phyloP scores from a whole-genome alignment of 1,140 invertebrate species.

The Drosophila auraria region DNA sequence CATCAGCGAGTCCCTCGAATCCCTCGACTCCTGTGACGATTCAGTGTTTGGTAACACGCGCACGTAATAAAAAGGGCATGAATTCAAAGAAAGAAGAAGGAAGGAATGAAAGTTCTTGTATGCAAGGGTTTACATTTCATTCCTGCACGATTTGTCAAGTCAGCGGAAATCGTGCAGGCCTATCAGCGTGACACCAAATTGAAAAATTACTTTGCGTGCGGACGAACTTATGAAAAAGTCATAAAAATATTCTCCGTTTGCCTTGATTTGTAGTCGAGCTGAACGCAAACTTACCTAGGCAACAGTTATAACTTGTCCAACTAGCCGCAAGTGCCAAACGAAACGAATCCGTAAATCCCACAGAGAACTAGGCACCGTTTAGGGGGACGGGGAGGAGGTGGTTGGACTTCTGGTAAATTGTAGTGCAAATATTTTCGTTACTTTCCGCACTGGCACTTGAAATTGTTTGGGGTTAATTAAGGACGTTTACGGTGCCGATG shows the following conservation, averaged over 20 bases:
- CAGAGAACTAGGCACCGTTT: constrained; percentile 41
- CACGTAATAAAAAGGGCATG: constrained; percentile 61
- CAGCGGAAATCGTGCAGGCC: constrained; percentile 83
- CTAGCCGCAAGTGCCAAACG: constrained; percentile 50
- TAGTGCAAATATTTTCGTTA: constrained; percentile 51
- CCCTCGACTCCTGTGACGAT: constrained; percentile 35
- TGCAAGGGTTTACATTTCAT: constrained; percentile 77
- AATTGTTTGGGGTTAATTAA: constrained; percentile 54
- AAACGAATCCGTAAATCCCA: constrained; percentile 26
- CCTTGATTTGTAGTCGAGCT: constrained; percentile 71
- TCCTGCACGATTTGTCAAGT: constrained; percentile 84
- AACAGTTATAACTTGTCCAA: constrained; percentile 41
- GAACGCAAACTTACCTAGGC: constrained; percentile 68
- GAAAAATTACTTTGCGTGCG: constrained; percentile 80
- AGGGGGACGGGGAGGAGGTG: background rate
- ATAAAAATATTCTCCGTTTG: constrained; percentile 60
- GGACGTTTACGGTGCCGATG: constrained; percentile 39
- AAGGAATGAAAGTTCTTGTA: constrained; percentile 53
- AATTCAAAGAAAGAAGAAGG: constrained; percentile 5
- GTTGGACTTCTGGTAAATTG: constrained; percentile 28
- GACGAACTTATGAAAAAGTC: constrained; percentile 75
- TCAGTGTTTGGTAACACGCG: constrained; percentile 60
- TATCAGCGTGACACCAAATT: constrained; percentile 81
- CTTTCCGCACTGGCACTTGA: constrained; percentile 49
- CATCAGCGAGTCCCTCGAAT: constrained; percentile 46